phyloP scores from a whole-genome alignment of 2,797 vertebrate species.

The Microcaecilia unicolor region DNA sequence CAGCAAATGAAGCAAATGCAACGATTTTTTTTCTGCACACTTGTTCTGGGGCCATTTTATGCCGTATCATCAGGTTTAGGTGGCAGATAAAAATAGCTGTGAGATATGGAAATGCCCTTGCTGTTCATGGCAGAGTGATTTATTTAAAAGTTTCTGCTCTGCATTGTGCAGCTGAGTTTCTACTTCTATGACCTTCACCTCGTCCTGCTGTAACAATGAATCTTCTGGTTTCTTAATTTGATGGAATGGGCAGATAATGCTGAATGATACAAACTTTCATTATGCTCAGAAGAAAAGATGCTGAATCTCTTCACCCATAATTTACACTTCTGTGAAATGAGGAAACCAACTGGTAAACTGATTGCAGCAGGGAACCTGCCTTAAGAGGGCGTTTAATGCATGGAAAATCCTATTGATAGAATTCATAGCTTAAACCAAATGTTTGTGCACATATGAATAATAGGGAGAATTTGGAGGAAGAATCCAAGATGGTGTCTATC shows the following conservation, averaged over 20 bases:
- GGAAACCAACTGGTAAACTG: conserved; percentile 24
- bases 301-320: conserved; percentile 42
- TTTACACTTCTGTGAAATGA: conserved; percentile 27
- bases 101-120: conserved; percentile 53
- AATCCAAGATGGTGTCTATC: too few relatives aligned
- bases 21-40: conserved; percentile 12
- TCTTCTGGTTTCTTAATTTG: conserved; percentile 35
- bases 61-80: conserved; percentile 43
- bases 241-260: conserved; percentile 45
- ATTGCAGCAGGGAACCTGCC: conserved; percentile 12
- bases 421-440: background rate
- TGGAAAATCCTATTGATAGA: conserved; percentile 10
- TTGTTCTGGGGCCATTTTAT: conserved; percentile 29
- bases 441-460: too few relatives aligned
- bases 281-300: conserved; percentile 36
- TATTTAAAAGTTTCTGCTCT: conserved; percentile 51
- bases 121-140: conserved; percentile 44
- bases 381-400: conserved; percentile 22
- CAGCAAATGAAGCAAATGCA: conserved; percentile 34
- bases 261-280: conserved; percentile 36
- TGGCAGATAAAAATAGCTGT: conserved; percentile 44
- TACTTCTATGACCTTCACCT: conserved; percentile 39
- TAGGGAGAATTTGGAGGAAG: too few relatives aligned
- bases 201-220: conserved; percentile 28
- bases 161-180: conserved; percentile 43